These are phyloP conservation scores for Oscheius onirici DNA, from an alignment of 2,888 invertebrate genomes.

Conservation along the genomic window DNA sequence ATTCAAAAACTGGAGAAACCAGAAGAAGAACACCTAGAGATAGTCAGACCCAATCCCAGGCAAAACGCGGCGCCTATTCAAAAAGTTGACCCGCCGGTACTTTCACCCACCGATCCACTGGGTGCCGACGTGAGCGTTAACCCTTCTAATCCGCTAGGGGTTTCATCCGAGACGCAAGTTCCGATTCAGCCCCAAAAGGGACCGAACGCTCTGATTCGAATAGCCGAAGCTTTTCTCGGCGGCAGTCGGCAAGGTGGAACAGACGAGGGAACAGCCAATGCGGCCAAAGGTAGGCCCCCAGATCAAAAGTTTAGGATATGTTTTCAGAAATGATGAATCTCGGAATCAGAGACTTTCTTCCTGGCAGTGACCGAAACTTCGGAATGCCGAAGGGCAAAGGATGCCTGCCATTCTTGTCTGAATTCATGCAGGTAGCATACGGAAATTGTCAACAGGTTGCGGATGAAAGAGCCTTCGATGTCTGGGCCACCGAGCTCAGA, in stretches of 20 bases:
- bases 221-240: slow-evolving; percentile 30
- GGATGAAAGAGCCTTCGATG: slow-evolving; percentile 68
- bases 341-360: slow-evolving; percentile 53
- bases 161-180: background rate
- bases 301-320: background rate
- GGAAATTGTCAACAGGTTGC: slow-evolving; percentile 69
- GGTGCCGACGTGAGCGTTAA: background rate
- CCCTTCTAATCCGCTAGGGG: slow-evolving; percentile 18
- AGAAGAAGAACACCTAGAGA: background rate
- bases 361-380: slow-evolving; percentile 64
- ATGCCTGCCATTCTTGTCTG: slow-evolving; percentile 69
- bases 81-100: background rate
- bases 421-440: slow-evolving; percentile 69
- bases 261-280: slow-evolving; percentile 14
- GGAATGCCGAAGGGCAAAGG: slow-evolving; percentile 68
- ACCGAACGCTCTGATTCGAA: slow-evolving; percentile 9
- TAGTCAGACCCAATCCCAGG: background rate
- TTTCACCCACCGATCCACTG: background rate
- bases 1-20: slow-evolving; percentile 13
- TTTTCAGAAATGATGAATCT: slow-evolving; percentile 22
- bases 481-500: slow-evolving; percentile 67
- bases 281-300: slow-evolving; percentile 2
- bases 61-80: background rate
- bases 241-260: slow-evolving; percentile 15
- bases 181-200: slow-evolving; percentile 3